Base-by-base conservation (phyloP, 2,797 vertebrate genomes). In the Caiman crocodilus region DNA sequence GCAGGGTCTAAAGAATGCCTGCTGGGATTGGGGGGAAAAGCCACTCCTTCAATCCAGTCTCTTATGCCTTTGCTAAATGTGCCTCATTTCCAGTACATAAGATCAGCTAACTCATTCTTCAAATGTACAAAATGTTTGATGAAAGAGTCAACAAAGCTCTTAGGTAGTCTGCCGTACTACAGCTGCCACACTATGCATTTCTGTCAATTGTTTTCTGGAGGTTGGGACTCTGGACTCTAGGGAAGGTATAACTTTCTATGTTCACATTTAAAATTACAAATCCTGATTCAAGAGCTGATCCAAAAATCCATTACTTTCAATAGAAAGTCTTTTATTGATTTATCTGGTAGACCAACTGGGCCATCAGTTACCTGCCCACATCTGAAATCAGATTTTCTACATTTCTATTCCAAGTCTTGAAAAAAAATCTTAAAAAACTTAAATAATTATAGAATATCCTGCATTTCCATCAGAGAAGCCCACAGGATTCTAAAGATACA, bases 391-490 rank as follows among this genome's bases (percentile, higher is more conserved):
- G 32, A 20, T 25, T 92, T 82, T 58, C 73, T 15, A 14, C 20
- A 84, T 32, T 55, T 14, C 69, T 71, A 28, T 61, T 80, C 76
- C 83, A 92, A n/a, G 74, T 89, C 67, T 15, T 63, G 77, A 30
- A 90, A 96, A 84, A 92, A 21, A 26, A 87, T 32, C n/a, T 71
- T 50, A 11, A 79, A 10, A 69, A 69, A 5, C 50, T 88, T 57
- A 28, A 42, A 69, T 1, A 82, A 35, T 8, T 17, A 80, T n/a
- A 67, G 28, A 67, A 26, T 57, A 84, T n/a, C 11, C 56, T 56
- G n/a, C 26, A 2, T 0, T 50, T 86, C 80, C 81, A 71, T 79
- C 64, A 74, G 42, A 79, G 63, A 35, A 77, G 26, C 73, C 14
- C 58, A 20, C 65, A 76, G n/a, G 25, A 14, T 4, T 87, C 17